phyloP scores from a whole-genome alignment of 2,113 vertebrate species.

The Galemys pyrenaicus region DNA sequence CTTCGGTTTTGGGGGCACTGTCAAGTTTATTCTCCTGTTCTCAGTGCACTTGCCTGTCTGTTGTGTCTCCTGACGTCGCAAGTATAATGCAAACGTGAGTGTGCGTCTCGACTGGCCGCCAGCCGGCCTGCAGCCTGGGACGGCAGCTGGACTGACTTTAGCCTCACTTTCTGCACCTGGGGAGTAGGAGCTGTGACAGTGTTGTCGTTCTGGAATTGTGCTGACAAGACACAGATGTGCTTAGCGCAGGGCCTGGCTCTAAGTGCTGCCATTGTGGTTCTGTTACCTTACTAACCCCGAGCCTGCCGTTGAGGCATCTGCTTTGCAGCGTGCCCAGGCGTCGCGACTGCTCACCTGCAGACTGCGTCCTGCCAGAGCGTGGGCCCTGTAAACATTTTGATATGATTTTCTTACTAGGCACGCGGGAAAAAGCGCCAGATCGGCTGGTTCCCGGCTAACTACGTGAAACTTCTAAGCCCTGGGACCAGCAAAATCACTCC shows the following conservation, averaged over 20 bases:
- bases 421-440: conserved; percentile 98
- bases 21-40: background rate
- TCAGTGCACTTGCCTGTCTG: accelerated
- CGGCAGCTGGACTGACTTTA: background rate
- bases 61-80: background rate
- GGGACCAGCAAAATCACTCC: conserved; percentile 98
- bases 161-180: background rate
- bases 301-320: background rate
- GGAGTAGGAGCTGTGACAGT: background rate
- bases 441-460: conserved; percentile 99
- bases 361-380: background rate
- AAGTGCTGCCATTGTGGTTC: background rate
- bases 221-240: accelerated
- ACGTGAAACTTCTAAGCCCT: conserved; percentile 97
- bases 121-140: background rate
- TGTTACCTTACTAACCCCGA: background rate
- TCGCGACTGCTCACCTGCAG: background rate
- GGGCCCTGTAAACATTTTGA: background rate
- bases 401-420: conserved; percentile 86
- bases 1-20: background rate
- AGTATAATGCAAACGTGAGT: accelerated
- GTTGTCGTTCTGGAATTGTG: background rate
- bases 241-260: background rate
- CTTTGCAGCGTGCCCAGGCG: accelerated
- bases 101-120: background rate